A percentile compares a stretch with the other conserved stretches of the same genome.
Conservation (phyloP, 2,113 vertebrate genomes). For the Talpa occidentalis region DNA sequence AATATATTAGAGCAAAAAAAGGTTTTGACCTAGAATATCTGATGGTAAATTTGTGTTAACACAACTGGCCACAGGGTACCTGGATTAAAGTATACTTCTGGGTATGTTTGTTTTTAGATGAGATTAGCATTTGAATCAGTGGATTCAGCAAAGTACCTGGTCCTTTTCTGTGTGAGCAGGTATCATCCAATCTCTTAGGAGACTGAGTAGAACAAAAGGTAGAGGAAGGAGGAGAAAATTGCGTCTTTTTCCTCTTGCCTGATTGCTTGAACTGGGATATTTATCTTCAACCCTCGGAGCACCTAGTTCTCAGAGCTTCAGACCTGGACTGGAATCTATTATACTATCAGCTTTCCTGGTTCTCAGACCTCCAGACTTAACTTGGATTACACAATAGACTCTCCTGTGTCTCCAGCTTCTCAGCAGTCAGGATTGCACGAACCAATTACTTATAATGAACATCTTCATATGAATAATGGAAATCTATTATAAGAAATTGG, state of each 20-base stretch:
- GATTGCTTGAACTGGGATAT: not conserved
- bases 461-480: not conserved
- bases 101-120: not conserved
- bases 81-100: not conserved
- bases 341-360: not conserved
- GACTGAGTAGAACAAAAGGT: not conserved
- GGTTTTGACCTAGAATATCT: not conserved
- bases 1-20: constrained; percentile 3
- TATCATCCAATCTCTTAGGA: not conserved
- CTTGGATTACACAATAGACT: not conserved
- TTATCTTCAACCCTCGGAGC: not conserved
- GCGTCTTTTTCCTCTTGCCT: not conserved
- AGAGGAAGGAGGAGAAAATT: not conserved
- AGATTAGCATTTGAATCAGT: not conserved
- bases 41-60: not conserved
- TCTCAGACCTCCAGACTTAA: not conserved
- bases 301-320: not conserved
- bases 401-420: not conserved
- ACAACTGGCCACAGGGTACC: not conserved
- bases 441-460: not conserved
- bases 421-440: not conserved
- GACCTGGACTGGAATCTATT: not conserved
- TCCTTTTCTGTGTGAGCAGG: not conserved
- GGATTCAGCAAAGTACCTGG: not conserved
- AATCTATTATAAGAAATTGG: no score